phyloP scores from a whole-genome alignment of 92 coral and sea anemone species.

The Phenganax subtilis region DNA sequence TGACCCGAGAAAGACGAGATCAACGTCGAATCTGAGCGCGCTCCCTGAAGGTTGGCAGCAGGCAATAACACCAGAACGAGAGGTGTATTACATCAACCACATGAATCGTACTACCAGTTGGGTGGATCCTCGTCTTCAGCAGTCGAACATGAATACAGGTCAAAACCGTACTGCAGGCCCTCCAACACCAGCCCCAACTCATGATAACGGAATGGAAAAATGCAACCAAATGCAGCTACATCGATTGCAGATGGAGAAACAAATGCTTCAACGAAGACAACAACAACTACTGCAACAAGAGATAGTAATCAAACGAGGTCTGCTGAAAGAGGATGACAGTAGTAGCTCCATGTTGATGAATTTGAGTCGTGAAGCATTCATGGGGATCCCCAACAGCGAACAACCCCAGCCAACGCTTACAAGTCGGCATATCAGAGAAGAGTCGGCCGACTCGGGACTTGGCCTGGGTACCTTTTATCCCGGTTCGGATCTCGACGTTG shows the following conservation, averaged over 20 bases:
- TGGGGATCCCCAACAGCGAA: conserved; percentile 58
- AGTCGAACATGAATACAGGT: conserved; percentile 55
- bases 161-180: conserved; percentile 49
- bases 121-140: conserved; percentile 72
- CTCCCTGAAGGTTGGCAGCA: conserved; percentile 99
- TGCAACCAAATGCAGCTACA: conserved; percentile 65
- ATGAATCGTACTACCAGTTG: conserved; percentile 83
- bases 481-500: conserved; percentile 75
- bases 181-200: conserved; percentile 54
- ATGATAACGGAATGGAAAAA: conserved; percentile 44
- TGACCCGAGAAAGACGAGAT: conserved; percentile 94
- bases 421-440: conserved; percentile 80
- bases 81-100: conserved; percentile 90
- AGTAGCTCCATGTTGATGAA: conserved; percentile 74
- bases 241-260: conserved; percentile 82
- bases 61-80: conserved; percentile 90
- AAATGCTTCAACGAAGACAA: conserved; percentile 75
- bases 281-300: conserved; percentile 83
- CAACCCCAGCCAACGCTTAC: conserved; percentile 62
- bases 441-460: conserved; percentile 92
- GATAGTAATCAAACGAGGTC: conserved; percentile 81
- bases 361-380: conserved; percentile 80
- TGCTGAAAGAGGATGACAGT: conserved; percentile 75
- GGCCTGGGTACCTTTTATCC: conserved; percentile 69
- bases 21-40: conserved; percentile 77